Percentiles rank a stretch among this genome's conserved stretches.
Evolutionary conservation across 2,888 invertebrate genomes (phyloP).

Genomic region (Trissolcus brochymenae): DNA sequence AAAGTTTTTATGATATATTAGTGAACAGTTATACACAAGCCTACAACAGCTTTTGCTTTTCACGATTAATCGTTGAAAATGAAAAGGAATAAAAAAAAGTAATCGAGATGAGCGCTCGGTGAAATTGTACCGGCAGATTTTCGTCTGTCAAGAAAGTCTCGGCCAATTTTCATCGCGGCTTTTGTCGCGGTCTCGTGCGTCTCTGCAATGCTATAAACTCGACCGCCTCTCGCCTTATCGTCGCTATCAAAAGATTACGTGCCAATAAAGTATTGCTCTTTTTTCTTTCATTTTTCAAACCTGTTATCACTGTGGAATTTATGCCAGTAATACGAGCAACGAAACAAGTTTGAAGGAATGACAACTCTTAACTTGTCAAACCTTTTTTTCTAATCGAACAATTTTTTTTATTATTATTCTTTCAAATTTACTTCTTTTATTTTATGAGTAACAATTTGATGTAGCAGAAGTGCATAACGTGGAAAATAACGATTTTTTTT

Average conservation of each 20-base stretch:
- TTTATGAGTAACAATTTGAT: too few species aligned
- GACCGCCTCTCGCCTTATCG: slow-evolving; percentile 6
- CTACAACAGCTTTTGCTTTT: slow-evolving; percentile 13
- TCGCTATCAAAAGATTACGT: slow-evolving; percentile 20
- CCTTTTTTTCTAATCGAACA: too few species aligned
- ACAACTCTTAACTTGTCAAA: too few species aligned
- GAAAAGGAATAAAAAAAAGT: slow-evolving; percentile 1
- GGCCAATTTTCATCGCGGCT: slow-evolving; percentile 9
- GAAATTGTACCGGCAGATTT: slow-evolving; percentile 5
- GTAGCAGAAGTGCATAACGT: too few species aligned
- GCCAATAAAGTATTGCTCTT: slow-evolving; percentile 19
- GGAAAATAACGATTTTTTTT: too few species aligned
- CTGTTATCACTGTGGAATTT: too few species aligned
- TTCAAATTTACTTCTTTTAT: too few species aligned
- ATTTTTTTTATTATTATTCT: too few species aligned
- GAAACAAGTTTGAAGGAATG: too few species aligned
- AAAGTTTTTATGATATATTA: slow-evolving; percentile 52
- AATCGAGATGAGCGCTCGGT: slow-evolving; percentile 18
- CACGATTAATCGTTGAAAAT: slow-evolving; percentile 15
- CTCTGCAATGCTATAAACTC: slow-evolving; percentile 2
- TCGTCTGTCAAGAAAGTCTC: neutral
- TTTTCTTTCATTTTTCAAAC: neutral
- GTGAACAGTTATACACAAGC: slow-evolving; percentile 23
- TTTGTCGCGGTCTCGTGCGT: slow-evolving; percentile 1
- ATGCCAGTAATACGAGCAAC: too few species aligned